Evolutionary conservation across 2,113 vertebrate species (phyloP).

Genomic region (Chaetops frenatus): DNA sequence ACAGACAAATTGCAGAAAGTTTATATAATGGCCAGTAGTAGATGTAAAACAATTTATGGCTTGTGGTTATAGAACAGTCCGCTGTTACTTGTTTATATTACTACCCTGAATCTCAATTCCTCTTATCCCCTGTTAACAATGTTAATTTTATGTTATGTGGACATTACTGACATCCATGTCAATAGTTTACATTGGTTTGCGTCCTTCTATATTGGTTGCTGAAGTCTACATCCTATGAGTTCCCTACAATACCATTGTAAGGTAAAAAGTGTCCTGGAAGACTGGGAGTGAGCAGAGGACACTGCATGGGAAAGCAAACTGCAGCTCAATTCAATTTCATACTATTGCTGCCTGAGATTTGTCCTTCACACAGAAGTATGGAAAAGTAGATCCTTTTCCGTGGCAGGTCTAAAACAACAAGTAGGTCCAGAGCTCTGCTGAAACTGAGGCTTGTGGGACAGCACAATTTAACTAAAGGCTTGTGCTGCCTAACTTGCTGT

Average conservation of each 20-base stretch:
- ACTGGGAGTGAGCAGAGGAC: background rate
- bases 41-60: background rate
- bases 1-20: background rate
- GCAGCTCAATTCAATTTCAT: background rate
- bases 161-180: background rate
- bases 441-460: background rate
- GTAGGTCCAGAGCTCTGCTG: background rate
- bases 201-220: background rate
- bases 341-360: background rate
- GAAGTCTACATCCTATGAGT: background rate
- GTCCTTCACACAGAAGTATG: background rate
- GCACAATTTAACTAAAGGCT: background rate
- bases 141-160: background rate
- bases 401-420: background rate
- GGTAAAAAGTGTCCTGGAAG: background rate
- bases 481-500: background rate
- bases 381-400: background rate
- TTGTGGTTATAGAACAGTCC: background rate
- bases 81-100: background rate
- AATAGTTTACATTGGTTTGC: background rate
- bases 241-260: background rate
- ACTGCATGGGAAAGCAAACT: background rate
- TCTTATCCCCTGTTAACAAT: background rate
- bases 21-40: background rate
- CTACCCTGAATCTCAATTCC: background rate